Evolutionary conservation across 2,888 invertebrate species (phyloP).

Genomic region (Metallyticus violacea): DNA sequence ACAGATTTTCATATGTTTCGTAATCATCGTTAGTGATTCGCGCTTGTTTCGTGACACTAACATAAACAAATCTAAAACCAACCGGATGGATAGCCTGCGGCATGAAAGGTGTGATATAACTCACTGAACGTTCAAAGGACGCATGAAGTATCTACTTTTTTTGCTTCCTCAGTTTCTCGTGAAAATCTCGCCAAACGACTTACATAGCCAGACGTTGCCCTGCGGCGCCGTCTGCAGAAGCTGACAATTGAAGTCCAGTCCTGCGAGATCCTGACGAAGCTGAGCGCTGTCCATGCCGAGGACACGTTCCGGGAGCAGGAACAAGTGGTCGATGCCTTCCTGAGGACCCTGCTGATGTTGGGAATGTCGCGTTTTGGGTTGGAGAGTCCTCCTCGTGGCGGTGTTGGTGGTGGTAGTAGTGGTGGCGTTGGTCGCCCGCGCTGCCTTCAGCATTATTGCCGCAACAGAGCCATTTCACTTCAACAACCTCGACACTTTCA

Average conservation of each 20-base stretch:
- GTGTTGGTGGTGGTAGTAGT: no score
- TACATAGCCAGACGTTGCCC: constrained; percentile 59
- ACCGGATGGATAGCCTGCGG: no score
- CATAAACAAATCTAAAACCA: no score
- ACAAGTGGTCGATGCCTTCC: constrained; percentile 55
- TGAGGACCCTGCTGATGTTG: constrained; percentile 44
- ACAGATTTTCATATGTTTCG: no score
- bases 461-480: constrained; percentile 1
- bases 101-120: no score
- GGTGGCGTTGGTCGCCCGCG: neutral
- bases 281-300: constrained; percentile 54
- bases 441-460: constrained; percentile 21
- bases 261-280: constrained; percentile 54
- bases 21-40: no score
- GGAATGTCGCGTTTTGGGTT: neutral
- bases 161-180: no score
- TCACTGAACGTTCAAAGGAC: no score
- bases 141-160: no score
- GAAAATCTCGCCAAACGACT: no score
- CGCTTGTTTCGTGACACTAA: no score
- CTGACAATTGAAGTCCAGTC: constrained; percentile 53
- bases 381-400: neutral
- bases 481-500: neutral
- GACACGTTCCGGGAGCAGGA: constrained; percentile 54
- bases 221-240: constrained; percentile 54